Evolutionary conservation across 30 jellyfish, hydroid and myxozoan species (phyloP).

Genomic region (Sanderia malayensis): DNA sequence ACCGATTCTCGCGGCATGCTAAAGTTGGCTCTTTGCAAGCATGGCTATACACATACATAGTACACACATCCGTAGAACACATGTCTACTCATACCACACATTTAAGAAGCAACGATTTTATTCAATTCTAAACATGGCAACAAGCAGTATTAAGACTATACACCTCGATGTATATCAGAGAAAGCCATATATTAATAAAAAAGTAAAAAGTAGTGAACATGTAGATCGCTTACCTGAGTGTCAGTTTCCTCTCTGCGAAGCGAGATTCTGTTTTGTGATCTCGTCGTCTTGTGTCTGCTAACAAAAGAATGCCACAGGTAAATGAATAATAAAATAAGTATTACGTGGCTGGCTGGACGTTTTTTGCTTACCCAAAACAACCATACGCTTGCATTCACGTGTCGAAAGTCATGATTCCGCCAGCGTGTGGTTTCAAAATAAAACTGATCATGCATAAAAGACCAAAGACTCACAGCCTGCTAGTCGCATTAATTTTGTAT

Average conservation of each 20-base stretch:
- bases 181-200: no score
- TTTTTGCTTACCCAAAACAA: constrained; percentile 56
- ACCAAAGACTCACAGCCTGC: constrained; percentile 23
- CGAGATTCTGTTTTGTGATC: constrained; percentile 63
- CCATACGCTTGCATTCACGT: constrained; percentile 57
- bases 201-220: background rate
- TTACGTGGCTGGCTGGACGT: constrained; percentile 69
- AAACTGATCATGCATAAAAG: constrained; percentile 50
- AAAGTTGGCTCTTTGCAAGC: no score
- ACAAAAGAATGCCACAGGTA: constrained; percentile 62
- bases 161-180: no score
- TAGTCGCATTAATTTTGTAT: background rate
- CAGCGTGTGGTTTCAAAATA: constrained; percentile 46
- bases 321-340: constrained; percentile 51
- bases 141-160: no score
- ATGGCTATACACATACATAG: no score
- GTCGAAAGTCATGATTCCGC: constrained; percentile 38
- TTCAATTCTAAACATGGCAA: no score
- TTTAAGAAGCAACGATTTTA: no score
- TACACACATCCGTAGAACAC: no score
- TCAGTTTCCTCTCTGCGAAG: constrained; percentile 75
- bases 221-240: constrained; percentile 32
- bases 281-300: constrained; percentile 61
- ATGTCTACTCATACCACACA: no score
- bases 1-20: no score